Evolutionary conservation across 2,113 vertebrate genomes (phyloP).

Genomic region (Vidua chalybeata): DNA sequence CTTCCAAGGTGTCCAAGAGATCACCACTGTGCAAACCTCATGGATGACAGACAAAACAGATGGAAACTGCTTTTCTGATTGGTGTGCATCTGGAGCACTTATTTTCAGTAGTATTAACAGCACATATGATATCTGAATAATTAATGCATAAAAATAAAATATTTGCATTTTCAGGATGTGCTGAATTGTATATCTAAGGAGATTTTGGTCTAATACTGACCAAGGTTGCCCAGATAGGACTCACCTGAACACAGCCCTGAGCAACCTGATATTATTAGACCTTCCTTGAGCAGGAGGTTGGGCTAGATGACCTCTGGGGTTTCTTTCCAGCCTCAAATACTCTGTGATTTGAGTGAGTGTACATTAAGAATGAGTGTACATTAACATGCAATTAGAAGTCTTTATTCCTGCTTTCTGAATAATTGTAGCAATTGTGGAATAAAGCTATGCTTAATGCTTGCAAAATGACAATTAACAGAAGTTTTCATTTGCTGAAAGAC

Average conservation of each 20-base stretch:
- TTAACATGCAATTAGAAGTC: background rate
- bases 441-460: background rate
- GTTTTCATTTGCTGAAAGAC: background rate
- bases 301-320: background rate
- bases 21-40: background rate
- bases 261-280: background rate
- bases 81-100: background rate
- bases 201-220: background rate
- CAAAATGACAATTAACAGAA: background rate
- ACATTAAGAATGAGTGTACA: background rate
- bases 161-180: background rate
- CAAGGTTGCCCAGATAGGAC: background rate
- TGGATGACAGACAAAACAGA: background rate
- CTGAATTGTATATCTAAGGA: background rate
- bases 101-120: background rate
- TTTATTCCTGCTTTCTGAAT: background rate
- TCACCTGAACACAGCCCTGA: background rate
- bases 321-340: background rate
- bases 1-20: background rate
- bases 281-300: background rate
- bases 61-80: background rate
- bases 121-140: background rate
- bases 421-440: background rate
- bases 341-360: background rate
- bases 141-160: background rate